Evolutionary conservation across 2,888 invertebrate species (phyloP), one percentile per base, ranked within the genome.

Genomic region (Gandaritis pyraliata): DNA sequence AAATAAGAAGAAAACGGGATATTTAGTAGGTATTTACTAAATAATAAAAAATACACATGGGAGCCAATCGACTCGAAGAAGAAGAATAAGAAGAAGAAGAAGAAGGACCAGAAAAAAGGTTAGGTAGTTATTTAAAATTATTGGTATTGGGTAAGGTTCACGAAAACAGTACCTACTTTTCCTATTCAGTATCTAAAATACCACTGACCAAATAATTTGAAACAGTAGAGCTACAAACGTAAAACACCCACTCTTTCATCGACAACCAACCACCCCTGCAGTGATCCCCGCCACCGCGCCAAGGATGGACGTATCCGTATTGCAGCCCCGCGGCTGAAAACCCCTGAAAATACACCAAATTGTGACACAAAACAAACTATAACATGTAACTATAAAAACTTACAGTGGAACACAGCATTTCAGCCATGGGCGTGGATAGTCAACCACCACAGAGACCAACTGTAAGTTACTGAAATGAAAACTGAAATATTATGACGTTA

Each of bases 341-440:
- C 49, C 57, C 65, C 61, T 70, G 69, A 68, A 72, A 50, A 29
- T 72, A 67, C 69, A 46, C 18, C 68, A 70, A 73, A 70, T 67
- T 65, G 57, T 74, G 64, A 70, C 61, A 68, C 57, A 72, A 71
- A 74, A 68, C 63, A 68, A 74, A 66, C 55, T 54, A 48, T 59
- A 74, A 69, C 63, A 77, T 81, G 79, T 75, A 70, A 76, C 60
- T 65, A 72, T n/a, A 15, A 18, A 29, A 33, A 33, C 33, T 8
- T 12, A 23, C 13, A 73, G 73, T 57, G 64, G 68, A 60, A 13
- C 71, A 71, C 72, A 71, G 73, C 55, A 57, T 64, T 63, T 41
- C 16, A 46, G 76, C 61, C 51, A 90, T 90, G 89, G 90, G 90
- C 55, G 88, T 89, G 72, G 90, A 90, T 71, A 88, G 85, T 64